Base-by-base conservation (phyloP, 2,888 invertebrate species). In the Cybosia mesomella region DNA sequence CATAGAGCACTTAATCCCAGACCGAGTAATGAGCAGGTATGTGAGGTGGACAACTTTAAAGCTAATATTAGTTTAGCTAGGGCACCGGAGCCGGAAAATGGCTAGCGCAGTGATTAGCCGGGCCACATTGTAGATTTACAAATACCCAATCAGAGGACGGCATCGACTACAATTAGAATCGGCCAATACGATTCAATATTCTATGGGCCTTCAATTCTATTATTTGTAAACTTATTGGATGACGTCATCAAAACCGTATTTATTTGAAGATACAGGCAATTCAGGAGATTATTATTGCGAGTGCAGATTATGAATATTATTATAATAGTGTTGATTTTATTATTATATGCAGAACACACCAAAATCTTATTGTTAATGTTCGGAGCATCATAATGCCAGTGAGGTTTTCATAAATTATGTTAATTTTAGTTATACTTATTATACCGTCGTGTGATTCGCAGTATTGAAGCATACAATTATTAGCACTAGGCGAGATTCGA, bases 151-250 rank as follows among this genome's bases (percentile, higher is more conserved):
- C 73, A 78, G 62, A 71, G 76, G 60, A 67, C 58, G 62, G 58
- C 39, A 68, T 70, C 61, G 74, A 76, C 68, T 76, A 71, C 79
- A 79, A 79, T 79, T 79, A 77, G 74, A 78, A 76, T 73, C 76
- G 70, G n/a, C n/a, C n/a, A n/a, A n/a, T n/a, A n/a, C n/a, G n/a
- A n/a, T n/a, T n/a, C n/a, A n/a, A n/a, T n/a, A 76, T 77, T 78
- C 71, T 72, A 80, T 71, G 67, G 66, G 65, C 73, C 76, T 74
- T n/a, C n/a, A n/a, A 70, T 78, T 75, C 58, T 72, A 71, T 67
- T 77, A 70, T 75, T 73, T 79, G 75, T 66, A 72, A 77, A 73
- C 67, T 73, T 75, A 74, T 73, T 72, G 68, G 70, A 67, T 71
- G 71, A 73, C 61, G 74, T 67, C 70, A 75, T 78, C 68, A 67